phyloP scores from a whole-genome alignment of 2,113 vertebrate genomes.

The Chaenocephalus aceratus region DNA sequence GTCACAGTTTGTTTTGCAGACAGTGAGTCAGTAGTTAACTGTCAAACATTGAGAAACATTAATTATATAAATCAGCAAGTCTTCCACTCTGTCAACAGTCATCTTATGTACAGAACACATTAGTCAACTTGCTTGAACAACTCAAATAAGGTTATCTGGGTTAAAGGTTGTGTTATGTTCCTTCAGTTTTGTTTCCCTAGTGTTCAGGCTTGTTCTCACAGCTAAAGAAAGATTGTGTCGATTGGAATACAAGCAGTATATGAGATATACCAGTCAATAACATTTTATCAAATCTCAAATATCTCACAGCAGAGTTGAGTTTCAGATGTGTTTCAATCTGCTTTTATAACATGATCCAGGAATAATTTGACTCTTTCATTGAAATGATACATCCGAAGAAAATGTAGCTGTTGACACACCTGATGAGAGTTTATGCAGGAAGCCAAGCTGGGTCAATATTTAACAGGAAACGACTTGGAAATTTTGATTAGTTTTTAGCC shows the following conservation, averaged over 20 bases:
- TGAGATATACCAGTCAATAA: not conserved
- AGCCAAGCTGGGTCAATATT: slow-evolving; percentile 35
- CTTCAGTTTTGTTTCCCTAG: not conserved
- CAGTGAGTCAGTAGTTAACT: slow-evolving; percentile 3
- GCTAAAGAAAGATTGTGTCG: not conserved
- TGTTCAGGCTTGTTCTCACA: not conserved
- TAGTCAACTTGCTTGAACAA: not conserved
- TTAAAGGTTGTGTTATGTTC: slow-evolving; percentile 25
- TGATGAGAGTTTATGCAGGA: not conserved
- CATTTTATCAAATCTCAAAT: not conserved
- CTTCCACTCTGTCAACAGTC: not conserved
- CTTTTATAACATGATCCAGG: not conserved
- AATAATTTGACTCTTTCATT: slow-evolving; percentile 3
- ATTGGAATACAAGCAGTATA: not conserved
- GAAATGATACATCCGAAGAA: not conserved
- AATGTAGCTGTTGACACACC: not conserved
- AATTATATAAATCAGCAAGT: slow-evolving; percentile 4
- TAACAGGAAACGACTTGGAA: not conserved
- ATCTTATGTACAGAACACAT: not conserved
- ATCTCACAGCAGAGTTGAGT: not conserved
- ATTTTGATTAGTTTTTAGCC: not conserved
- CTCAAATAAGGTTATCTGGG: not conserved
- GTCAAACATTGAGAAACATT: not conserved
- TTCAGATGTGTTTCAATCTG: not conserved
- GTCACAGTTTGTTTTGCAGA: not conserved